A percentile compares a stretch with the other conserved stretches of the same genome.
These are phyloP conservation scores for Hylaeus volcanicus DNA, from an alignment of 1,140 invertebrate genomes.

Conservation along the genomic window DNA sequence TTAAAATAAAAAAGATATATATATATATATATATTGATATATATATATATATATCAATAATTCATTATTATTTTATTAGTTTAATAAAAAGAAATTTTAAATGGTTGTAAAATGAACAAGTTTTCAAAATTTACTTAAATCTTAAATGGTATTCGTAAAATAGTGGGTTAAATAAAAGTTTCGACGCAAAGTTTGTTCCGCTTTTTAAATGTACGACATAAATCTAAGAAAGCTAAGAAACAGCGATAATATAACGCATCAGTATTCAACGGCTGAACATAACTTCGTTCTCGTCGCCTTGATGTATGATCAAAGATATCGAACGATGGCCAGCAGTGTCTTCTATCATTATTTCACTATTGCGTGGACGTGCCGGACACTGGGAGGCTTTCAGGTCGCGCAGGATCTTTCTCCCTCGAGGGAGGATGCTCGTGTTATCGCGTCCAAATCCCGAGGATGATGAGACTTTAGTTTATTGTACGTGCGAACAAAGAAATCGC, in stretches of 20 bases:
- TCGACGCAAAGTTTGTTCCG: too few species aligned
- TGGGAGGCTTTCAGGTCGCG: constrained; percentile 49
- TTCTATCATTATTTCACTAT: constrained; percentile 51
- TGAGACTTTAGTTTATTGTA: constrained; percentile 81
- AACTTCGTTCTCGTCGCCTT: not conserved
- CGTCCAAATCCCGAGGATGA: constrained; percentile 79
- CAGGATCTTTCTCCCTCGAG: constrained; percentile 56
- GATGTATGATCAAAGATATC: constrained; percentile 18
- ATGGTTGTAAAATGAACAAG: too few species aligned
- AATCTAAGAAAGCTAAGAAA: not conserved
- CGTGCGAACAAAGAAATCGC: constrained; percentile 60
- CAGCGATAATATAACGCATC: not conserved
- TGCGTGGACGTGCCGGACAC: constrained; percentile 21
- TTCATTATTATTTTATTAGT: too few species aligned
- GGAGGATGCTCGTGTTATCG: constrained; percentile 76
- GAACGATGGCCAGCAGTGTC: not conserved
- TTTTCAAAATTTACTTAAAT: too few species aligned
- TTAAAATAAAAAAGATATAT: too few species aligned
- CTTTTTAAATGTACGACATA: not conserved
- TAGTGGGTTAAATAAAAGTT: too few species aligned
- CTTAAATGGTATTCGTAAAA: too few species aligned
- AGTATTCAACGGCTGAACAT: not conserved
- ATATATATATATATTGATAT: too few species aligned
- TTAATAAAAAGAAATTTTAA: too few species aligned
- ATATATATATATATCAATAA: too few species aligned